These are phyloP conservation scores for Cricetomys ansorgei DNA, from an alignment of 2,113 vertebrate species.

Conservation along the genomic window DNA sequence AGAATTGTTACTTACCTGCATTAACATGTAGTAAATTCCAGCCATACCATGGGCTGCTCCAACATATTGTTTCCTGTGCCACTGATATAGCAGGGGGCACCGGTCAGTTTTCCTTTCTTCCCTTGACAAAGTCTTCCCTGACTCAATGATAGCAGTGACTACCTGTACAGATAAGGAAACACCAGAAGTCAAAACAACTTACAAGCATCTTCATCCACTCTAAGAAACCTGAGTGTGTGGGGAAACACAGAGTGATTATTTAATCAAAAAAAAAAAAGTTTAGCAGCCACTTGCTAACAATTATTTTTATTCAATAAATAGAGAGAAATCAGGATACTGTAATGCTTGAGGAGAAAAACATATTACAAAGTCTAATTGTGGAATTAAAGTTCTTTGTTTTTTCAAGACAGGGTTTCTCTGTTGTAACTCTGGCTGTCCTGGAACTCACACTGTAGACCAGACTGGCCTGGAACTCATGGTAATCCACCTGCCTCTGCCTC, in stretches of 20 bases:
- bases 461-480: too few species aligned
- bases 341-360: neutral
- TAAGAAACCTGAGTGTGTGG: neutral
- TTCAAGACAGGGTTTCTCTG: too few species aligned
- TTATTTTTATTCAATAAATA: conserved; percentile 40
- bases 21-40: conserved; percentile 95
- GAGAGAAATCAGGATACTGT: neutral
- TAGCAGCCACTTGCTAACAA: neutral
- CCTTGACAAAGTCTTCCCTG: conserved; percentile 92
- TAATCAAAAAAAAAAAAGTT: neutral
- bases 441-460: too few species aligned
- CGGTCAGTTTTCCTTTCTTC: conserved; percentile 95
- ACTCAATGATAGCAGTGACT: conserved; percentile 92
- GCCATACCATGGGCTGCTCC: conserved; percentile 97
- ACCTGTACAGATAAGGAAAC: conserved; percentile 86
- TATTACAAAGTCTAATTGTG: neutral
- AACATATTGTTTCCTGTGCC: conserved; percentile 98
- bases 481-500: too few species aligned
- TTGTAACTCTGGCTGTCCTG: too few species aligned
- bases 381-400: neutral
- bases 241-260: neutral
- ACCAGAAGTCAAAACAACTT: neutral
- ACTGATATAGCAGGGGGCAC: conserved; percentile 96
- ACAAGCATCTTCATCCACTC: neutral
- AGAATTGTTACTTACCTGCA: conserved; percentile 90